A percentile compares a stretch with the other conserved stretches of the same genome.
These are phyloP conservation scores for Linurgus olivaceus DNA, from an alignment of 2,797 vertebrate genomes.

Conservation along the genomic window DNA sequence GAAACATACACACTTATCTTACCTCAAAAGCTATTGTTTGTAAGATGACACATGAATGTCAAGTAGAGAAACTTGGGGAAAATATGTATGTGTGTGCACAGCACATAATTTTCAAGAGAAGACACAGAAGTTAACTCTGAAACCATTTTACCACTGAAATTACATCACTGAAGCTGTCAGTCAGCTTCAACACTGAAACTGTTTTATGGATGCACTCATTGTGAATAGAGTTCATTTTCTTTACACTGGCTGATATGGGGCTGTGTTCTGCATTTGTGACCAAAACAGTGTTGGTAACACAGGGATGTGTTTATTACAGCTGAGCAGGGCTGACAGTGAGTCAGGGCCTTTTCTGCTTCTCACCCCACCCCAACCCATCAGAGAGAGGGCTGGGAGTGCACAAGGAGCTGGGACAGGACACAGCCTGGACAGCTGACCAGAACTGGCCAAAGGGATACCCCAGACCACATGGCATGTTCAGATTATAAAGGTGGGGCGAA, in stretches of 20 bases:
- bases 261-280: not conserved
- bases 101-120: not conserved
- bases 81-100: not conserved
- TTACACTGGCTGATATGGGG: not conserved
- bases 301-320: not conserved
- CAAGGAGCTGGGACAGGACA: not conserved
- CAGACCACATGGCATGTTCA: no score
- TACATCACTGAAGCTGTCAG: not conserved
- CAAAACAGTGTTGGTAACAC: not conserved
- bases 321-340: not conserved
- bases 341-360: not conserved
- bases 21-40: not conserved
- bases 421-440: accelerated
- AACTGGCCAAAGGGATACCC: not conserved
- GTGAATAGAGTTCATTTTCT: not conserved
- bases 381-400: not conserved
- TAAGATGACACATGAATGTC: not conserved
- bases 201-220: not conserved
- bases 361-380: not conserved
- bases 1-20: not conserved
- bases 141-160: not conserved
- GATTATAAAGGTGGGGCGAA: not conserved
- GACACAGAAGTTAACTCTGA: not conserved
- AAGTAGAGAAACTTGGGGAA: not conserved
- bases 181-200: not conserved